Percentiles rank a stretch among this genome's conserved stretches.
phyloP scores from a whole-genome alignment of 2,888 invertebrate genomes.

The Tetramorium bicarinatum region DNA sequence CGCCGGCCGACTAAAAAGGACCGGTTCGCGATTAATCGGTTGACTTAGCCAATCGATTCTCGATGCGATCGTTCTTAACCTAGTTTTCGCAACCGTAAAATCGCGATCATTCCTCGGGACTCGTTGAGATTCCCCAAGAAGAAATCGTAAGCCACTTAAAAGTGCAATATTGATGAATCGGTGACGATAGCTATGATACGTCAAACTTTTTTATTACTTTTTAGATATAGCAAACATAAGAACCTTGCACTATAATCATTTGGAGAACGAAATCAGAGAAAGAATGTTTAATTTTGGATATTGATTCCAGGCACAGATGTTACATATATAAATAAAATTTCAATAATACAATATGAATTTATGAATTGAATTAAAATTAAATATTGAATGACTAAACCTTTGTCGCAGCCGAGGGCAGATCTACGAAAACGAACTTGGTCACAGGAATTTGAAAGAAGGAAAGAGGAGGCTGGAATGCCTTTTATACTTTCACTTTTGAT shows the following conservation, averaged over 20 bases:
- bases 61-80: constrained; percentile 70
- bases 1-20: constrained; percentile 71
- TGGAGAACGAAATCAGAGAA: background rate
- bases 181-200: background rate
- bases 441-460: constrained; percentile 32
- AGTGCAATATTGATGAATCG: background rate
- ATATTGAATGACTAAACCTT: background rate
- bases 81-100: constrained; percentile 66
- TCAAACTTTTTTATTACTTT: background rate
- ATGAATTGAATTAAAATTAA: constrained; percentile 1
- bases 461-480: constrained; percentile 15
- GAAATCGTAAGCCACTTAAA: background rate
- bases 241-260: background rate
- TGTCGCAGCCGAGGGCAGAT: background rate
- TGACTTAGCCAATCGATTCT: constrained; percentile 52
- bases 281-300: background rate
- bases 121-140: background rate
- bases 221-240: background rate
- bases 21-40: constrained; percentile 72
- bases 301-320: background rate
- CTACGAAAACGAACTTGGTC: background rate
- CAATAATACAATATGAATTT: background rate
- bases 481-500: constrained; percentile 67
- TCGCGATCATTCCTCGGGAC: constrained; percentile 38
- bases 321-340: too few relatives aligned